These are phyloP conservation scores for Halcyon smyrnensis DNA, from an alignment of 2,797 vertebrate genomes.

Conservation along the genomic window DNA sequence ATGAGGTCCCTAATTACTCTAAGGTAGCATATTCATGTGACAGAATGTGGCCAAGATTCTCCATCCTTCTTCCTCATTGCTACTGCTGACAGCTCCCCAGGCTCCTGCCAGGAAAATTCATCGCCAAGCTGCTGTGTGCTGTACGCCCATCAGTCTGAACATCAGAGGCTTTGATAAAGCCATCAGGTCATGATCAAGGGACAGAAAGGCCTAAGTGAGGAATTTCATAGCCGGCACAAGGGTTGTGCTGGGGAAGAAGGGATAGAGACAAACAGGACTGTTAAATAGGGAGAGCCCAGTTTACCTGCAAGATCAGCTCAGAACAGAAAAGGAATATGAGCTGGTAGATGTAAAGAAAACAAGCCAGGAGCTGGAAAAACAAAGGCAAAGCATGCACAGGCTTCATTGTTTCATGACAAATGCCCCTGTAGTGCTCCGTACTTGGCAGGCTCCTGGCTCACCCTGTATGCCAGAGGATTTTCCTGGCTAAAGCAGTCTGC, in stretches of 20 bases:
- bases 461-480: slow-evolving; percentile 11
- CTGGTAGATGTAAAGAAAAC: neutral
- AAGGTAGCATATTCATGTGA: neutral
- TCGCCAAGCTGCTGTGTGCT: neutral
- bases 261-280: neutral
- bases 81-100: neutral
- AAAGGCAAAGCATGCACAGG: neutral
- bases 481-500: slow-evolving; percentile 1
- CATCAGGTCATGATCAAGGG: neutral
- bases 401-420: neutral
- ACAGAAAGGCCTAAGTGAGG: neutral
- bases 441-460: neutral
- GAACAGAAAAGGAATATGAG: neutral
- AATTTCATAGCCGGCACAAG: neutral
- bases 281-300: neutral
- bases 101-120: neutral
- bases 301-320: neutral
- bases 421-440: neutral
- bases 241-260: neutral
- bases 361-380: neutral
- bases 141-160: neutral
- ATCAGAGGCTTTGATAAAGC: neutral
- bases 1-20: neutral
- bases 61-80: neutral
- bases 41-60: neutral